Base-by-base conservation (phyloP, 2,888 invertebrate genomes). In the Phymatocera aterrima region DNA sequence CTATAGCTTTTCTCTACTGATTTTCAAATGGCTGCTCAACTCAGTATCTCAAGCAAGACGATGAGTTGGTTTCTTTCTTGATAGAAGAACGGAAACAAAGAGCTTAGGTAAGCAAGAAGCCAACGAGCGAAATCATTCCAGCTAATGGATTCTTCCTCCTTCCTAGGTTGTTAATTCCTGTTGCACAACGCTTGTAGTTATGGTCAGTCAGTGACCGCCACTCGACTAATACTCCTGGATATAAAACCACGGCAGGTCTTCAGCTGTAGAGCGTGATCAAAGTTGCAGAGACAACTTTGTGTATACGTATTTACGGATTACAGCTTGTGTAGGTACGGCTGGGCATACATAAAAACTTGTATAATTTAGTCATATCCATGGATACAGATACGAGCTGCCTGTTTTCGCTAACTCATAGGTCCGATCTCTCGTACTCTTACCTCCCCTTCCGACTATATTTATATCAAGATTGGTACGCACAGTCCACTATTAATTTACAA, bases 121-220 rank as follows among this genome's bases (percentile, higher is more conserved):
- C 70, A 31, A 51, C 34, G 34, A 51, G 31, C 31, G 70, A 72
- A 24, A 34, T 51, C 31, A 68, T 48, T 48, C 12, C 48, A 18
- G 1, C 70, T 51, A 31, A 72, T 72, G 24, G 48, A 72, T 51
- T 51, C 40, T 24, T 48, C n/a, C 28, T 28, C 31, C 48, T 15
- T 3, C n/a, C n/a, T n/a, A n/a, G n/a, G n/a, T 31, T 48, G 70
- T 48, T 31, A 48, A 48, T 72, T 72, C 28, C 51, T 18, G 28
- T 72, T 72, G 70, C 70, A 31, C 70, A 72, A 72, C 34, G 18
- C 15, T 21, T 43, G 43, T 68, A 24, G 24, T 68, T 43, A n/a
- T 54, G 43, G 43, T 68, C 15, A 10, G 65, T 40, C 65, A 43
- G 12, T 24, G 43, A 68, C 43, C 65, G 43, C 65, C 8, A 18